Evolutionary conservation across 2,113 vertebrate genomes (phyloP), one percentile per base, ranked within the genome.

Genomic region (Corydoras maculifer): DNA sequence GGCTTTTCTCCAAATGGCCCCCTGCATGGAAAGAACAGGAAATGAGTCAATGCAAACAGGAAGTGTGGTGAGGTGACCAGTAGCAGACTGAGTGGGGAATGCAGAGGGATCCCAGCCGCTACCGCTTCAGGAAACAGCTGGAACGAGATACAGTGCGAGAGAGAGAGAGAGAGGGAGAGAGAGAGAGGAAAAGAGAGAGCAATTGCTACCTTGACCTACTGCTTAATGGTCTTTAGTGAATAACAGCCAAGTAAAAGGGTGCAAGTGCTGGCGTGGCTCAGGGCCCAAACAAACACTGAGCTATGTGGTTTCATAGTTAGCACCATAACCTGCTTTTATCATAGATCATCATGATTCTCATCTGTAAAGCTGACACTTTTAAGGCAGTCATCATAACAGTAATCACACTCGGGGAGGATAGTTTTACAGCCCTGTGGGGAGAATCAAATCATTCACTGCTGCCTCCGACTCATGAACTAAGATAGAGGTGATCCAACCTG

Each of bases 51-150:
- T 72, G 75, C 78, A 66, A 86, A 86, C 78, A 89, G 90, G 87
- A 90, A 88, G 83, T 83, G 82, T 85, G 87, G 89, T 77, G 79
- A 86, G 86, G 82, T 88, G 88, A 88, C 88, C 84, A 82, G 88
- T 90, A 88, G 87, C 87, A 68, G 74, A 69, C 68, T 74, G 58
- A 69, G 70, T 71, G 32, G 77, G 69, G 78, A 81, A 78, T 78
- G 78, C 79, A 78, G 82, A 84, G 76, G 81, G 80, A 79, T 73
- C 78, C 74, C 60, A 75, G 82, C 59, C 67, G 79, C 78, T 82
- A 82, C 85, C 82, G 80, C 81, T 87, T 83, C 86, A 89, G 89
- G 90, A 91, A 90, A 88, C 88, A 90, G 90, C 90, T 91, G 88
- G 86, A 77, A 72, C 32, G 66, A 75, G 59, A 77, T 80, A 78